A percentile compares a stretch with the other conserved stretches of the same genome.
Evolutionary conservation across 2,797 vertebrate species (phyloP).

Genomic region (Phataginus tetradactyla): DNA sequence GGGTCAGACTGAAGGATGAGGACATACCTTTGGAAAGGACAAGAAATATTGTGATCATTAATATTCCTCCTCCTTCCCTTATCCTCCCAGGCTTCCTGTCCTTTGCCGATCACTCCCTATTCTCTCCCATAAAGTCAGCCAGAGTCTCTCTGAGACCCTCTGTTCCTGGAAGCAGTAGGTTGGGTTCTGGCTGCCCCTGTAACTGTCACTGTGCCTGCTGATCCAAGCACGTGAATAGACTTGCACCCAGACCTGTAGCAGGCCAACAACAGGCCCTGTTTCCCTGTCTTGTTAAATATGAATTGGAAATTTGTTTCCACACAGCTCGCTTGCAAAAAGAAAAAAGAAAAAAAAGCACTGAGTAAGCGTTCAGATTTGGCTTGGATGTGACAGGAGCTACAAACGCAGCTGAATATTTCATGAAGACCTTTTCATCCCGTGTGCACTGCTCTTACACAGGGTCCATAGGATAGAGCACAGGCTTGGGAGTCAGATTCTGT

Average conservation of each 20-base stretch:
- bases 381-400: slow-evolving; percentile 56
- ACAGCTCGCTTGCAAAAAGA: slow-evolving; percentile 57
- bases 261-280: background rate
- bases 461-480: background rate
- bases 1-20: slow-evolving; percentile 5
- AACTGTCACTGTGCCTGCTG: background rate
- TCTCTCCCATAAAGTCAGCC: background rate
- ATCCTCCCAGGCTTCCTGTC: background rate
- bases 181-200: background rate
- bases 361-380: slow-evolving; percentile 78
- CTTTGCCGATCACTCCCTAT: background rate
- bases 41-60: background rate
- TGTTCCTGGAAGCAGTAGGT: background rate
- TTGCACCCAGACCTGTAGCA: background rate
- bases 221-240: background rate
- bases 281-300: slow-evolving; percentile 58
- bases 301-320: slow-evolving; percentile 61
- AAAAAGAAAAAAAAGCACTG: slow-evolving; percentile 78
- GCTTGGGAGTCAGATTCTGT: background rate
- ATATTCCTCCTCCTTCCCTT: background rate
- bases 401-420: slow-evolving; percentile 83
- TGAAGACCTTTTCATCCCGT: slow-evolving; percentile 75
- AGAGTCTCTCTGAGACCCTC: background rate
- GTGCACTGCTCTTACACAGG: background rate
- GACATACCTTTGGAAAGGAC: background rate